Conservation (phyloP, 2,888 invertebrate genomes). For the Amaurobius ferox region DNA sequence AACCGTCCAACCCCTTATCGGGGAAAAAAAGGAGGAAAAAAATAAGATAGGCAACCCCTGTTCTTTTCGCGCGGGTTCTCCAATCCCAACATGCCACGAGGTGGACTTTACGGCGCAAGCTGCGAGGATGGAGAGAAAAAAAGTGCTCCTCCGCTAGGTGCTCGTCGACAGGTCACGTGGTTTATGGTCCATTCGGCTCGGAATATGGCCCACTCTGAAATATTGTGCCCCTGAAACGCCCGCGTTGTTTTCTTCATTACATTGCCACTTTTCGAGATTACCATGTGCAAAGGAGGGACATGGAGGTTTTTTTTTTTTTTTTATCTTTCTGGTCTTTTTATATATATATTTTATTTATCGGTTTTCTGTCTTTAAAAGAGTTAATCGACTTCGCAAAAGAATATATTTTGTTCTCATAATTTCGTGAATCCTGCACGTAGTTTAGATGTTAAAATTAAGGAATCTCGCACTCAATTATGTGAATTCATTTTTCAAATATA, state of each 20-base stretch:
- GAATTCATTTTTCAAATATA: too few species aligned
- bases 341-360: too few species aligned
- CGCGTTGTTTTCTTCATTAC: slow-evolving; percentile 67
- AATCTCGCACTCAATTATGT: too few species aligned
- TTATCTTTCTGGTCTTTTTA: slow-evolving; percentile 6
- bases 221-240: slow-evolving; percentile 55
- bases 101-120: slow-evolving; percentile 57
- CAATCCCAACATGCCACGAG: slow-evolving; percentile 69
- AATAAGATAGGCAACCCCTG: neutral
- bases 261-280: slow-evolving; percentile 57
- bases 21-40: slow-evolving; percentile 3
- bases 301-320: neutral
- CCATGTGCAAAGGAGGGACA: slow-evolving; percentile 34
- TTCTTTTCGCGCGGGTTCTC: neutral
- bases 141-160: too few species aligned
- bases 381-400: too few species aligned
- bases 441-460: too few species aligned
- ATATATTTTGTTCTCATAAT: too few species aligned
- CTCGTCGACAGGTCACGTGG: slow-evolving; percentile 70
- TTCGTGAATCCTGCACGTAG: too few species aligned
- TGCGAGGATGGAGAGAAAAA: neutral
- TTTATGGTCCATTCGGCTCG: slow-evolving; percentile 71
- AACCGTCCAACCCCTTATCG: slow-evolving; percentile 48
- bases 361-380: too few species aligned
- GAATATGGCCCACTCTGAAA: slow-evolving; percentile 72